Conservation (phyloP, 2,888 invertebrate species). For the Phaonia tiefii region DNA sequence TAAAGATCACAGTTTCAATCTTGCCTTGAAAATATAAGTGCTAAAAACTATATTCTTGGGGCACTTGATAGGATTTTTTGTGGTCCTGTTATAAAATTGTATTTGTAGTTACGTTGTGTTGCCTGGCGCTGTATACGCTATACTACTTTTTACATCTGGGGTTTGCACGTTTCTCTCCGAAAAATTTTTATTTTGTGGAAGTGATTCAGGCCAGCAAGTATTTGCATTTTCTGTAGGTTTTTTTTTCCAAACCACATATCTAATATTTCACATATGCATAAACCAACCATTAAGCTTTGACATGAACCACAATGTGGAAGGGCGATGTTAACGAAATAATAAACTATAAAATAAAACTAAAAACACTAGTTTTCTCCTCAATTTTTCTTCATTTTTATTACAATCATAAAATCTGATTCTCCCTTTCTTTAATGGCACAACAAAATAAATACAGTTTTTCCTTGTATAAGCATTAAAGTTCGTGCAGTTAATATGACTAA, state of each 20-base stretch:
- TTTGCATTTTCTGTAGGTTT: conserved; percentile 29
- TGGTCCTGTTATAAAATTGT: too few species aligned
- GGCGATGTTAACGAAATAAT: not conserved
- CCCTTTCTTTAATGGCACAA: not conserved
- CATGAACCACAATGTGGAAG: not conserved
- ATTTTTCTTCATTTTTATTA: not conserved
- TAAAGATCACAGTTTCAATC: too few species aligned
- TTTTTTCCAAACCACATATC: not conserved
- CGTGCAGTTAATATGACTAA: too few species aligned
- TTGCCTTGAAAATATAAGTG: too few species aligned
- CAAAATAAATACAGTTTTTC: conserved; percentile 4
- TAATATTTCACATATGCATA: conserved; percentile 23
- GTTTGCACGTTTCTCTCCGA: conserved; percentile 10
- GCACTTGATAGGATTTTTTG: too few species aligned
- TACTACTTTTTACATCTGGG: too few species aligned
- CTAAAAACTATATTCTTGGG: too few species aligned
- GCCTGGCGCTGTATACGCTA: too few species aligned
- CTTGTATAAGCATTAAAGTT: too few species aligned
- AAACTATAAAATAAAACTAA: not conserved
- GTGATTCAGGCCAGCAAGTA: conserved; percentile 40
- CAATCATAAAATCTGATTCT: conserved; percentile 22
- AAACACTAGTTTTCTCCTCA: not conserved
- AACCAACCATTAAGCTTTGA: conserved; percentile 15
- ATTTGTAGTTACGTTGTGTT: too few species aligned
- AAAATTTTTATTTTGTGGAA: conserved; percentile 37